phyloP scores from a whole-genome alignment of 2,797 vertebrate species.

The Hydrophis major region DNA sequence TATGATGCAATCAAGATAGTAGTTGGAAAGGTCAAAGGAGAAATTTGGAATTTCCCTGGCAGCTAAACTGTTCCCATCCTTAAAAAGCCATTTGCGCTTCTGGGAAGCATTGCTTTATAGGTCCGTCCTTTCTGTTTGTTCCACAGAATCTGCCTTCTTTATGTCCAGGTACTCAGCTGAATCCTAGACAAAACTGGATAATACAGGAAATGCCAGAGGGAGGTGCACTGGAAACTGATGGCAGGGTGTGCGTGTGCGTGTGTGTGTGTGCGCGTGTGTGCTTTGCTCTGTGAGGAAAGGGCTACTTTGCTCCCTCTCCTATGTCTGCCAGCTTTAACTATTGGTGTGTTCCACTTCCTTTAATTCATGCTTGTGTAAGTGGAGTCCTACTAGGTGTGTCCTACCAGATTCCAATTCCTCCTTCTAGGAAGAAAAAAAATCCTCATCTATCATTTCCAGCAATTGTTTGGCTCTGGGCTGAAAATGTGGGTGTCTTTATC shows the following conservation, averaged over 20 bases:
- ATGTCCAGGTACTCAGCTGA: slow-evolving; percentile 23
- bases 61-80: not conserved
- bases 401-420: slow-evolving; percentile 65
- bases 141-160: slow-evolving; percentile 3
- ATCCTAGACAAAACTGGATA: slow-evolving; percentile 43
- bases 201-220: slow-evolving; percentile 69
- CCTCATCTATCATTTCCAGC: slow-evolving; percentile 74
- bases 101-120: not conserved
- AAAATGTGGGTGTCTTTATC: slow-evolving; percentile 59
- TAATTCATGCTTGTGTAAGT: slow-evolving; percentile 71
- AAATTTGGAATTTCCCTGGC: not conserved
- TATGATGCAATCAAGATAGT: not conserved
- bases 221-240: slow-evolving; percentile 70
- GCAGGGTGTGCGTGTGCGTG: not conserved
- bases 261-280: slow-evolving; percentile 25
- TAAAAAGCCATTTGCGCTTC: not conserved
- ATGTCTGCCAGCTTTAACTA: slow-evolving; percentile 65
- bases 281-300: slow-evolving; percentile 65
- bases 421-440: slow-evolving; percentile 69
- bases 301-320: slow-evolving; percentile 65
- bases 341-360: slow-evolving; percentile 68
- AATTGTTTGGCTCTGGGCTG: slow-evolving; percentile 76
- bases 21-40: not conserved
- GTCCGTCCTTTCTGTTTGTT: not conserved
- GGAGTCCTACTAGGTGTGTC: slow-evolving; percentile 62